Conservation (phyloP, 2,888 invertebrate species). For the Orchestes rusci region DNA sequence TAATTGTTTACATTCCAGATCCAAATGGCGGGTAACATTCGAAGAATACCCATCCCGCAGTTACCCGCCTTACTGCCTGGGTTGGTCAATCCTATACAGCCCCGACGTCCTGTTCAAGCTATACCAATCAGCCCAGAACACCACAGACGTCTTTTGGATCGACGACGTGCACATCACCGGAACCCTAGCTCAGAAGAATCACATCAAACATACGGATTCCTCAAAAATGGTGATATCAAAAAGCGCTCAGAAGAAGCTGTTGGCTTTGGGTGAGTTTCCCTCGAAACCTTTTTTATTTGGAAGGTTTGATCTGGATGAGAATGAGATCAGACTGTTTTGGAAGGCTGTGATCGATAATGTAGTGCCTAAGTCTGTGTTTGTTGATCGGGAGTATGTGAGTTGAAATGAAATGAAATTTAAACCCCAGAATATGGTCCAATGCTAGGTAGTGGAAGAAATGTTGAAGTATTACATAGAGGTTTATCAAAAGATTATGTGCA, state of each 20-base stretch:
- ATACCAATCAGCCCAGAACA: slow-evolving; percentile 49
- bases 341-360: slow-evolving; percentile 35
- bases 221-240: slow-evolving; percentile 28
- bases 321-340: slow-evolving; percentile 49
- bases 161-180: slow-evolving; percentile 68
- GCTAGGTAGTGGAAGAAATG: too few relatives aligned
- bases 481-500: too few relatives aligned
- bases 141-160: slow-evolving; percentile 61
- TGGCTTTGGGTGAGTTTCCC: slow-evolving; percentile 24
- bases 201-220: slow-evolving; percentile 49
- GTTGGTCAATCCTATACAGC: slow-evolving; percentile 56
- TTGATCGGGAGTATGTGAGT: too few relatives aligned
- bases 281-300: slow-evolving; percentile 49
- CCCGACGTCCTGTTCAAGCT: slow-evolving; percentile 50
- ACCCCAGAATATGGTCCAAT: too few relatives aligned
- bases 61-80: slow-evolving; percentile 73
- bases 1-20: too few relatives aligned
- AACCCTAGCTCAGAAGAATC: slow-evolving; percentile 49
- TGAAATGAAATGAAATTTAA: too few relatives aligned
- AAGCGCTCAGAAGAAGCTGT: slow-evolving; percentile 21
- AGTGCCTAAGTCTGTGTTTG: slow-evolving; percentile 28
- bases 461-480: too few relatives aligned
- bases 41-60: slow-evolving; percentile 55
- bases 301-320: slow-evolving; percentile 47
- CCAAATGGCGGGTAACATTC: slow-evolving; percentile 71